Evolutionary conservation across 2,888 invertebrate genomes (phyloP), one percentile per base, ranked within the genome.

Genomic region (Masnerella sp.): DNA sequence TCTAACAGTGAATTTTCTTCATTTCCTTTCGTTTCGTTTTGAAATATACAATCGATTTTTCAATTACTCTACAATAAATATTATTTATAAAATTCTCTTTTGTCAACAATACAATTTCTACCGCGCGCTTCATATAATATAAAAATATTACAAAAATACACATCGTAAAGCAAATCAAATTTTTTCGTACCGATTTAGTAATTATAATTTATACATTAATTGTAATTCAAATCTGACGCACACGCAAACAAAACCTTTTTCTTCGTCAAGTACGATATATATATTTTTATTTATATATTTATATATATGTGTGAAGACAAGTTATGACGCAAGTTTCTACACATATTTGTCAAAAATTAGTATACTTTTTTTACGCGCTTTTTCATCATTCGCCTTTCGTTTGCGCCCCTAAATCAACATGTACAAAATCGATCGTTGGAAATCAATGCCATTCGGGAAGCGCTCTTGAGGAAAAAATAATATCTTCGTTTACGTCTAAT

Each of bases 121-220:
- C 59, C 52, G 22, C 59, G 43, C 52, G 58, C 38, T 68, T 58
- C 58, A 40, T 65, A 56, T 58, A 73, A 73, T 73, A 73, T 67
- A 73, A 73, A 73, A 73, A 73, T 73, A 68, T 73, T 73, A 73
- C 38, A 73, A 73, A 73, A 73, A 73, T 73, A 73, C 67, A 56
- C 73, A 62, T 73, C 25, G 15, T 30, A 68, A 73, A 62, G 36
- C 9, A 71, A 73, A 62, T 68, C 47, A 54, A 68, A 68, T 47
- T 72, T 72, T 32, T 72, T 38, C 61, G 12, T 67, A 61, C 67
- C 54, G 64, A 72, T 67, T 62, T 67, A 40, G 58, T 62, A 67
- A 71, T 71, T 51, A 28, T 61, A 72, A 73, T 73, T 61, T 68
- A 73, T 61, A 68, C 42, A 73, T 56, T 61, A 73, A 52, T 62